Evolutionary conservation across 2,888 invertebrate genomes (phyloP).

Genomic region (Hyppa rectilinea): DNA sequence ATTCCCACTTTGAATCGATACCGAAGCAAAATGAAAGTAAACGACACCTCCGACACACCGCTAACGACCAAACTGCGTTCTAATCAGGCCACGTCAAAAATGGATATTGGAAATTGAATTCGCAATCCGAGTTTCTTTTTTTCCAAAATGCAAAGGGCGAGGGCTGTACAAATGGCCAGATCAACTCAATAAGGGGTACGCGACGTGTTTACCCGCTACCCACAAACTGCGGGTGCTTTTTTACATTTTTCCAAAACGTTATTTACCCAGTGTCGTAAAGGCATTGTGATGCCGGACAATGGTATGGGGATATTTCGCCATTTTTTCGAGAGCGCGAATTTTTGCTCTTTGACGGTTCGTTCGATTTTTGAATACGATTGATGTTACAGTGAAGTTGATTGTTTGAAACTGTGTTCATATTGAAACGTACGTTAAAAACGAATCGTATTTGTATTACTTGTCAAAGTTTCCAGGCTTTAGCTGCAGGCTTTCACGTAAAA

Average conservation of each 20-base stretch:
- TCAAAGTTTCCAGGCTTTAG: no score
- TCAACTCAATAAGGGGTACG: conserved; percentile 89
- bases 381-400: conserved; percentile 59
- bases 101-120: conserved; percentile 90
- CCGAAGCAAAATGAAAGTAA: conserved; percentile 76
- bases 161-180: conserved; percentile 89
- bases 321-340: conserved; percentile 75
- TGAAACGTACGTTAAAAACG: conserved; percentile 7
- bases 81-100: conserved; percentile 90
- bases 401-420: conserved; percentile 31
- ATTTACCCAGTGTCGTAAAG: conserved; percentile 90
- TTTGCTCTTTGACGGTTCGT: conserved; percentile 66
- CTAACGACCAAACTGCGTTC: conserved; percentile 90
- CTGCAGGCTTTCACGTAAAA: no score
- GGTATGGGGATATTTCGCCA: conserved; percentile 78
- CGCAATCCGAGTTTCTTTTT: conserved; percentile 82
- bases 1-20: conserved; percentile 77
- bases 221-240: conserved; percentile 86
- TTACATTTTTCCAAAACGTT: conserved; percentile 88
- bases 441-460: neutral
- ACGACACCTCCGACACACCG: conserved; percentile 77
- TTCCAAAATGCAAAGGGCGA: conserved; percentile 83
- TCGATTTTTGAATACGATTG: conserved; percentile 78
- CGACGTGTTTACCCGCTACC: conserved; percentile 89
- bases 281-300: conserved; percentile 88